phyloP scores from a whole-genome alignment of 2,888 invertebrate species.

The Eupithecia insigniata region DNA sequence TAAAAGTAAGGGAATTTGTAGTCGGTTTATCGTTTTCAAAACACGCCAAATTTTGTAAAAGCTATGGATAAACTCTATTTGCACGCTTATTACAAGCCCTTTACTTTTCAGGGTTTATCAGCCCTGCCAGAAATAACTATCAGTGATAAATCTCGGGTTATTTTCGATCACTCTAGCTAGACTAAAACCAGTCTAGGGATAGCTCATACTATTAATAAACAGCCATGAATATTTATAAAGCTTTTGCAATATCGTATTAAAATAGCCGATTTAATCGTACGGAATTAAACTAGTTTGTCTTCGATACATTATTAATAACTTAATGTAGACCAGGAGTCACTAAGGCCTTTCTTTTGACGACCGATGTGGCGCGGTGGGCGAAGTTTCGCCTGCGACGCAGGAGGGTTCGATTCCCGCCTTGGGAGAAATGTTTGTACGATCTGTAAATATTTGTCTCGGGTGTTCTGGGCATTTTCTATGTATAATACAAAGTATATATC shows the following conservation, averaged over 20 bases:
- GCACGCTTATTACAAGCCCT: background rate
- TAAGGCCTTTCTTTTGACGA: background rate
- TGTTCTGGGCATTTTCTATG: too few species aligned
- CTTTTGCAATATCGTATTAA: conserved; percentile 35
- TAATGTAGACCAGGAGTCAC: conserved; percentile 16
- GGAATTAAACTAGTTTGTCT: conserved; percentile 35
- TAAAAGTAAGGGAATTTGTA: too few species aligned
- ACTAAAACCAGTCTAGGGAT: conserved; percentile 24
- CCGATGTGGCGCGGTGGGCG: too few species aligned
- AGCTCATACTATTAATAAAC: conserved; percentile 38
- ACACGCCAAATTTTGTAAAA: background rate
- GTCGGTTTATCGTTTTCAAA: too few species aligned
- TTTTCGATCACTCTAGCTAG: conserved; percentile 27
- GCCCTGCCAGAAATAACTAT: conserved; percentile 9
- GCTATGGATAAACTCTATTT: background rate
- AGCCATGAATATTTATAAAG: conserved; percentile 35
- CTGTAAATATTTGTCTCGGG: too few species aligned
- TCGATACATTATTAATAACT: conserved; percentile 35
- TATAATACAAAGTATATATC: too few species aligned
- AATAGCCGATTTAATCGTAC: conserved; percentile 27
- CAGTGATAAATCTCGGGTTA: conserved; percentile 24
- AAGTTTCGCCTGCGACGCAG: too few species aligned
- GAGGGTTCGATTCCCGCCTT: too few species aligned
- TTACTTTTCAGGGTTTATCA: background rate
- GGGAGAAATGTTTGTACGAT: too few species aligned